phyloP scores from a whole-genome alignment of 2,113 vertebrate genomes.

The Chaetodon trifascialis region DNA sequence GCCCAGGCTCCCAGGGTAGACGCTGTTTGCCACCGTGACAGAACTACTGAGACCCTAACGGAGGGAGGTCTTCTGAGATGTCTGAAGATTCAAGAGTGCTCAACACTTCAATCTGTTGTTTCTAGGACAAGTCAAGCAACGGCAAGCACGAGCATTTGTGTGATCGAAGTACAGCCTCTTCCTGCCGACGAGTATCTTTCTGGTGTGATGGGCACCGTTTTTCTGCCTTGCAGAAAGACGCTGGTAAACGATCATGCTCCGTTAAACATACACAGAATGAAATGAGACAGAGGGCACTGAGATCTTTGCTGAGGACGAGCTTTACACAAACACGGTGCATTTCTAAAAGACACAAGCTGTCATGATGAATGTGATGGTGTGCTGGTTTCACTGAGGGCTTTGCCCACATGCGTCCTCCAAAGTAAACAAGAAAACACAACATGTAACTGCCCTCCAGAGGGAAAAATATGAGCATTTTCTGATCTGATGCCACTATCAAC shows the following conservation, averaged over 20 bases:
- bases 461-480: background rate
- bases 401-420: background rate
- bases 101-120: conserved; percentile 5
- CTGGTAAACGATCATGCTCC: conserved; percentile 68
- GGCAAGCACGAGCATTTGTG: background rate
- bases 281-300: conserved; percentile 50
- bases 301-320: conserved; percentile 26
- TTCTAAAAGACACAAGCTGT: conserved; percentile 37
- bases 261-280: conserved; percentile 69
- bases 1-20: conserved; percentile 58
- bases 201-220: conserved; percentile 50
- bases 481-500: background rate
- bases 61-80: conserved; percentile 7
- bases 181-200: background rate
- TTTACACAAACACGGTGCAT: conserved; percentile 39
- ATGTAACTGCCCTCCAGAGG: background rate
- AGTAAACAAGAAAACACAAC: background rate
- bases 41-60: conserved; percentile 46
- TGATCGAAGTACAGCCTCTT: conserved; percentile 9
- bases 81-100: conserved; percentile 1
- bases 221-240: conserved; percentile 45
- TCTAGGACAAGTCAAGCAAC: background rate
- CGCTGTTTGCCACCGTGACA: conserved; percentile 62
- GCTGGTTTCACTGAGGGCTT: conserved; percentile 13
- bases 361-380: conserved; percentile 9